Percentiles rank a stretch among this genome's conserved stretches.
Conservation (phyloP, 2,113 vertebrate species). For the Sclerurus mexicanus region DNA sequence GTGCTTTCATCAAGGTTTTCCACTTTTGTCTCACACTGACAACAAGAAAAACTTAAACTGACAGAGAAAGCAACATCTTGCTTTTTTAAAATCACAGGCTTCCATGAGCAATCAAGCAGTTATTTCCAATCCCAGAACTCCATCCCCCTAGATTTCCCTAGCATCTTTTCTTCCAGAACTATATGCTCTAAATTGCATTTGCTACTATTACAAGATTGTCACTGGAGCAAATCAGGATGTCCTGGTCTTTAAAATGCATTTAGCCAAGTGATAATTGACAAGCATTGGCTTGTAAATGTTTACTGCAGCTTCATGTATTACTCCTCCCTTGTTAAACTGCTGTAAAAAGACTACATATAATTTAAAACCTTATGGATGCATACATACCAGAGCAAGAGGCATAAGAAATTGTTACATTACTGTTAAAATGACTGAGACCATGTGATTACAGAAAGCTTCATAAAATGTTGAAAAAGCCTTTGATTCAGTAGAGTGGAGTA, state of each 20-base stretch:
- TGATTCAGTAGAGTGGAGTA: not conserved
- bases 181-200: not conserved
- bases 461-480: not conserved
- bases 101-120: not conserved
- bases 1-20: not conserved
- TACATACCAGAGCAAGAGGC: not conserved
- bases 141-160: not conserved
- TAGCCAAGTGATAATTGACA: conserved; percentile 4
- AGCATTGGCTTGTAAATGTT: conserved; percentile 6
- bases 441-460: not conserved
- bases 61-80: not conserved
- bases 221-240: not conserved
- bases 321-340: conserved; percentile 19
- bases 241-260: conserved; percentile 6
- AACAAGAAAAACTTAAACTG: not conserved
- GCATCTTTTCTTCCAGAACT: not conserved
- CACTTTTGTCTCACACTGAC: not conserved
- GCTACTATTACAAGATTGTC: not conserved
- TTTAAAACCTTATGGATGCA: conserved; percentile 2
- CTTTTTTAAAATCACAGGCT: not conserved
- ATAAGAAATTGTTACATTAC: not conserved
- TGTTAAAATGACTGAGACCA: not conserved
- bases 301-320: not conserved
- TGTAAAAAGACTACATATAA: not conserved
- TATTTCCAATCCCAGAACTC: not conserved